phyloP scores from a whole-genome alignment of 2,888 invertebrate species.

The Stenoptilia bipunctidactyla region DNA sequence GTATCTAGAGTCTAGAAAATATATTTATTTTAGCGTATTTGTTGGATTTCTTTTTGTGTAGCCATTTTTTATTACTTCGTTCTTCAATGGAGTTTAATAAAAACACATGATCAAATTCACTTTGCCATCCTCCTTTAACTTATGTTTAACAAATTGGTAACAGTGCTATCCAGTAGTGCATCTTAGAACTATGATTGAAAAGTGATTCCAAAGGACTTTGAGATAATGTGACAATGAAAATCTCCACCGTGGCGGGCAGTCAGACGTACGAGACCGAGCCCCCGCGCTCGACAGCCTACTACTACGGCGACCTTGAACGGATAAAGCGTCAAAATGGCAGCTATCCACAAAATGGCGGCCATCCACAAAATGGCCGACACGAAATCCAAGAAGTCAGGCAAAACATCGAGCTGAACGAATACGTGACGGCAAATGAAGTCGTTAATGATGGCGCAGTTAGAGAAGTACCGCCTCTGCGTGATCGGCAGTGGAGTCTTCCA shows the following conservation, averaged over 20 bases:
- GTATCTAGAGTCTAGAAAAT: too few relatives aligned
- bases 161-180: too few relatives aligned
- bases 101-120: too few relatives aligned
- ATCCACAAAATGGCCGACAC: constrained; percentile 4
- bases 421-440: constrained; percentile 41
- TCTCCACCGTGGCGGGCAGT: constrained; percentile 30
- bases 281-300: constrained; percentile 71
- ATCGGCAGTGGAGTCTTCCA: constrained; percentile 39
- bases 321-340: constrained; percentile 49
- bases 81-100: too few relatives aligned
- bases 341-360: constrained; percentile 9
- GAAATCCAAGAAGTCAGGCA: constrained; percentile 22
- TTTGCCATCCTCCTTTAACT: too few relatives aligned
- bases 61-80: too few relatives aligned
- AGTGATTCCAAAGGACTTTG: too few relatives aligned
- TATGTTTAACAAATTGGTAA: too few relatives aligned
- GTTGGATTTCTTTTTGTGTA: too few relatives aligned
- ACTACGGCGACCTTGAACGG: constrained; percentile 71
- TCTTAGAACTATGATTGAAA: too few relatives aligned
- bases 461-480: constrained; percentile 45
- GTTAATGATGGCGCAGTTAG: constrained; percentile 40
- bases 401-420: constrained; percentile 62
- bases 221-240: constrained; percentile 20
- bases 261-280: constrained; percentile 62
- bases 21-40: too few relatives aligned